Conservation (phyloP, 2,888 invertebrate genomes). For the Nipponacmea schrenckii region DNA sequence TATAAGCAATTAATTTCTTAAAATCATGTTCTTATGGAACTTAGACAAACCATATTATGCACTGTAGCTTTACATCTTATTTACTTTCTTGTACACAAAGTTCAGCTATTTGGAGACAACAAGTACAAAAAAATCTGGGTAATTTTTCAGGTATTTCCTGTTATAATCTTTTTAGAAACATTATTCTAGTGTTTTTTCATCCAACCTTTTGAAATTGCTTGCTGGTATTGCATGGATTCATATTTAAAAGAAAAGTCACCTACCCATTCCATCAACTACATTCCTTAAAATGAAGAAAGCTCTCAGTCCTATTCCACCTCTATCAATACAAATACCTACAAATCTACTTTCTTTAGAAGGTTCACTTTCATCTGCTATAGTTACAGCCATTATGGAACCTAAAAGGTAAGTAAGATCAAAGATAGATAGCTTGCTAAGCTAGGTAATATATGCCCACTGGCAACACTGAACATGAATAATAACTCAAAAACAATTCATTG, state of each 20-base stretch:
- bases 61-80: background rate
- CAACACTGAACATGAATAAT: too few relatives aligned
- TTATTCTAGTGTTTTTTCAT: too few relatives aligned
- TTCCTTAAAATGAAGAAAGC: slow-evolving; percentile 90
- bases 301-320: slow-evolving; percentile 83
- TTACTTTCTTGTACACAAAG: background rate
- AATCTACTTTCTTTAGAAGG: slow-evolving; percentile 86
- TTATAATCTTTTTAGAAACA: too few relatives aligned
- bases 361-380: slow-evolving; percentile 85
- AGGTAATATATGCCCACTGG: too few relatives aligned
- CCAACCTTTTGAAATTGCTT: too few relatives aligned
- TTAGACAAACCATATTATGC: background rate
- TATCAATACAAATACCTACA: slow-evolving; percentile 93
- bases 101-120: too few relatives aligned
- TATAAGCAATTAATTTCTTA: background rate
- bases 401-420: slow-evolving; percentile 59
- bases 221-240: too few relatives aligned
- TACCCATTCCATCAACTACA: slow-evolving; percentile 87
- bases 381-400: slow-evolving; percentile 90
- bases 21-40: background rate
- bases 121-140: too few relatives aligned
- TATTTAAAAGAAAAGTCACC: background rate
- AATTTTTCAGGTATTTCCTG: too few relatives aligned
- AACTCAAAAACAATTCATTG: too few relatives aligned
- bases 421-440: too few relatives aligned